Evolutionary conservation across 2,113 vertebrate genomes (phyloP).

Genomic region (Struthio camelus): DNA sequence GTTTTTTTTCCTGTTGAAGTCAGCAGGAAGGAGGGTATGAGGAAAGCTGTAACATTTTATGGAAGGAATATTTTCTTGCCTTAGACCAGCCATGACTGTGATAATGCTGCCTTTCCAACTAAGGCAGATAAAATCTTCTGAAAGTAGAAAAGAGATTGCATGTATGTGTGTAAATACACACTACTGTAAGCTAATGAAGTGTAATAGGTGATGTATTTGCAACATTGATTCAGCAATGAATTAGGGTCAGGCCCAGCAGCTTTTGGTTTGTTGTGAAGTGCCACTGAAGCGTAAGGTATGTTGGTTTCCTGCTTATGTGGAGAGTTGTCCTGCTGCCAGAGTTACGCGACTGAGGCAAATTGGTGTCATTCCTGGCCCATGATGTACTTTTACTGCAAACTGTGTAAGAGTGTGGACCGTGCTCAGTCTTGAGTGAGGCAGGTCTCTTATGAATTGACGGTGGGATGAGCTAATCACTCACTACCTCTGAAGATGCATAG

Average conservation of each 20-base stretch:
- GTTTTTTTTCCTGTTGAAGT: background rate
- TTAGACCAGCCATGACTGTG: background rate
- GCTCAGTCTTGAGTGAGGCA: background rate
- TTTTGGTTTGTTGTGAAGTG: rapidly evolving
- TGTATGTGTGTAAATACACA: background rate
- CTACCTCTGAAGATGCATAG: rapidly evolving
- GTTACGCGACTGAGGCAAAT: background rate
- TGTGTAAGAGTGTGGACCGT: background rate
- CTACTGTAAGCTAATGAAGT: background rate
- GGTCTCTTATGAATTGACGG: background rate
- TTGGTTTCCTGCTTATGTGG: background rate
- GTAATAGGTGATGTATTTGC: background rate
- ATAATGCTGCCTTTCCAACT: background rate
- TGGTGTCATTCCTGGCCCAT: background rate
- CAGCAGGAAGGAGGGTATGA: background rate
- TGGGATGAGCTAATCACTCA: background rate
- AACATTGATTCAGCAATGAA: background rate
- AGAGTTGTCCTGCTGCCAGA: background rate
- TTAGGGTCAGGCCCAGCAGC: background rate
- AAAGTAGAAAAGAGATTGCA: background rate
- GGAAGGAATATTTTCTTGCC: background rate
- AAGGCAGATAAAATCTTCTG: background rate
- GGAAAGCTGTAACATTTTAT: background rate
- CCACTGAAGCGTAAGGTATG: background rate
- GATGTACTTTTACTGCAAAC: background rate